These are phyloP conservation scores for Strigamia maritima DNA, from an alignment of 2,888 invertebrate species.

Conservation along the genomic window DNA sequence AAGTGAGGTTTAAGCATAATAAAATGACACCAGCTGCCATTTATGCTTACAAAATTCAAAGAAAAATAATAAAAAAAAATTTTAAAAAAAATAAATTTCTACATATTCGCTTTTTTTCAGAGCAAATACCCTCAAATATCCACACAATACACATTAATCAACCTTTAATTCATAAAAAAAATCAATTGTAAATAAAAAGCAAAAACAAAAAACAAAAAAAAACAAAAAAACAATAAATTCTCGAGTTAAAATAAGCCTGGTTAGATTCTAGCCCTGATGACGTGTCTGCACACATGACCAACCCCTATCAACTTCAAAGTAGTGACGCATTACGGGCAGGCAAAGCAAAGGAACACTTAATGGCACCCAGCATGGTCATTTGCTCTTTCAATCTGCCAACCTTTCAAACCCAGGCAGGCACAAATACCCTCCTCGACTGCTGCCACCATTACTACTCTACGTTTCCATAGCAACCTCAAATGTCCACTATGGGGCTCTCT, in stretches of 20 bases:
- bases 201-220: neutral
- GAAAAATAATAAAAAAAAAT: too few species aligned
- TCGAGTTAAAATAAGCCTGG: neutral
- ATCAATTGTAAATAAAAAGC: too few species aligned
- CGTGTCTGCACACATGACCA: neutral
- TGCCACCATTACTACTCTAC: slow-evolving; percentile 22
- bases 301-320: slow-evolving; percentile 36
- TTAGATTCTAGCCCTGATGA: neutral
- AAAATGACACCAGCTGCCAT: too few species aligned
- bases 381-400: slow-evolving; percentile 36
- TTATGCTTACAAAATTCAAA: too few species aligned
- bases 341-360: slow-evolving; percentile 36
- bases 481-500: slow-evolving; percentile 7
- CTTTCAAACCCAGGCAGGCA: slow-evolving; percentile 36
- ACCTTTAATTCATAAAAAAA: too few species aligned
- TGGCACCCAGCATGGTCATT: slow-evolving; percentile 38
- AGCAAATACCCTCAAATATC: too few species aligned
- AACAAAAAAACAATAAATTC: neutral
- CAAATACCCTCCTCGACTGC: slow-evolving; percentile 29
- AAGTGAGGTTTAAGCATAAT: neutral
- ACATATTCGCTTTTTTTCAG: too few species aligned
- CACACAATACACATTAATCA: too few species aligned
- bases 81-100: too few species aligned
- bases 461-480: slow-evolving; percentile 36
- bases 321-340: slow-evolving; percentile 33